phyloP scores from a whole-genome alignment of 2,888 invertebrate genomes.

The Euphydryas editha region DNA sequence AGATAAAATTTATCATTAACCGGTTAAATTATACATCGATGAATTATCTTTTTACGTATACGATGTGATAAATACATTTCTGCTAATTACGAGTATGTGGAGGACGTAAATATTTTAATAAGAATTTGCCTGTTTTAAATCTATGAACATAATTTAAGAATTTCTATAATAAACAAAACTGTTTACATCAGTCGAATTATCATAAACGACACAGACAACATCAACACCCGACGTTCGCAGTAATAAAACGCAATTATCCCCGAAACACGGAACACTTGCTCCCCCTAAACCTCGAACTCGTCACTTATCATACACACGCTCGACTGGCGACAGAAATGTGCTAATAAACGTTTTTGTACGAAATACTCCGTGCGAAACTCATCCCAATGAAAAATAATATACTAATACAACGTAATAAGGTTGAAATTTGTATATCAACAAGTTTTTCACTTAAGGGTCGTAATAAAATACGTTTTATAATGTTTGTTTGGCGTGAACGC shows the following conservation, averaged over 20 bases:
- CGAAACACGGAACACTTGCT: constrained; percentile 42
- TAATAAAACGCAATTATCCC: constrained; percentile 45
- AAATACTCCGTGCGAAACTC: constrained; percentile 54
- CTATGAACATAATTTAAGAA: neutral
- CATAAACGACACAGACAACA: neutral
- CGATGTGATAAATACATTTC: too few species aligned
- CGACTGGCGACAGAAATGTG: constrained; percentile 67
- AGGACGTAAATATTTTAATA: too few species aligned
- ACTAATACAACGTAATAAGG: constrained; percentile 33
- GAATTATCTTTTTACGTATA: too few species aligned
- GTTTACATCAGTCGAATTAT: neutral
- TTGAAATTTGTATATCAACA: constrained; percentile 27
- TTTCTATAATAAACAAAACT: neutral
- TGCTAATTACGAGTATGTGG: too few species aligned
- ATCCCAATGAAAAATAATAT: constrained; percentile 41
- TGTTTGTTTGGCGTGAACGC: constrained; percentile 55
- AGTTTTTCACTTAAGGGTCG: constrained; percentile 14
- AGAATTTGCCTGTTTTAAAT: too few species aligned
- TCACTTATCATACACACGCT: constrained; percentile 73
- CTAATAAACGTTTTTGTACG: constrained; percentile 76
- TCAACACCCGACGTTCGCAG: neutral
- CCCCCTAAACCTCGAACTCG: constrained; percentile 64
- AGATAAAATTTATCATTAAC: too few species aligned
- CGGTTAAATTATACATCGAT: too few species aligned
- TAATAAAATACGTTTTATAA: constrained; percentile 35